Evolutionary conservation across 1,140 invertebrate genomes (phyloP), one percentile per base, ranked within the genome.

Genomic region (Drosophila funebris): DNA sequence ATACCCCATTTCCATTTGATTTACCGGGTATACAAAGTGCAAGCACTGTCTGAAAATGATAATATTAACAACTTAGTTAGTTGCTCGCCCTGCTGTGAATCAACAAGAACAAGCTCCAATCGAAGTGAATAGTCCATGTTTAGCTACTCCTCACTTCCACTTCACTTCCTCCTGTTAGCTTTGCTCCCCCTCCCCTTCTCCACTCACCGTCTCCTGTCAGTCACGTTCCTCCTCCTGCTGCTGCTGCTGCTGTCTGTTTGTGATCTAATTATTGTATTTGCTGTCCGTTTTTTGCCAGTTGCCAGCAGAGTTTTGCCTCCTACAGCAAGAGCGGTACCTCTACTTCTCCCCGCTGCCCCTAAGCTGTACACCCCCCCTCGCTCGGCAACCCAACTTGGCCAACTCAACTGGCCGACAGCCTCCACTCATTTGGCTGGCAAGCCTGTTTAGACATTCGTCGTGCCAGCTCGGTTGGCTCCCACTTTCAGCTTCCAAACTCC

Each of bases 231-330:
- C 33, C 76, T 60, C 52, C 76, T 63, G 63, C 52, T 76, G 53
- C 53, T 66, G 58, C 58, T 41, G 39, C 11, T 50, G 41, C 71
- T 67, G 62, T 81, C 63, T 76, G 70, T 63, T 79, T 85, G 81
- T 85, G 81, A 85, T 85, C 81, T 85, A 85, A 85, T 85, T 85
- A 85, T 79, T 85, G 82, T 87, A 87, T 87, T 87, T 87, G 81
- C 82, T 85, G 82, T 85, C 83, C 74, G 84, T 88, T 75, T 61
- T 77, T 77, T 82, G 63, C 78, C 67, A 69, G 80, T 73, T 61
- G 77, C 72, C 77, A 52, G 56, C 56, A 29, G 36, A 22, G 43
- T 43, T 36, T 13, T 73, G 70, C 64, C 64, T 71, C 60, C 61
- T 63, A 63, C 60, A 56, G 41, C 61, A 37, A 54, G 31, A 56